Evolutionary conservation across 2,797 vertebrate species (phyloP), one percentile per base, ranked within the genome.

Genomic region (Scolopax bukidnonensis): DNA sequence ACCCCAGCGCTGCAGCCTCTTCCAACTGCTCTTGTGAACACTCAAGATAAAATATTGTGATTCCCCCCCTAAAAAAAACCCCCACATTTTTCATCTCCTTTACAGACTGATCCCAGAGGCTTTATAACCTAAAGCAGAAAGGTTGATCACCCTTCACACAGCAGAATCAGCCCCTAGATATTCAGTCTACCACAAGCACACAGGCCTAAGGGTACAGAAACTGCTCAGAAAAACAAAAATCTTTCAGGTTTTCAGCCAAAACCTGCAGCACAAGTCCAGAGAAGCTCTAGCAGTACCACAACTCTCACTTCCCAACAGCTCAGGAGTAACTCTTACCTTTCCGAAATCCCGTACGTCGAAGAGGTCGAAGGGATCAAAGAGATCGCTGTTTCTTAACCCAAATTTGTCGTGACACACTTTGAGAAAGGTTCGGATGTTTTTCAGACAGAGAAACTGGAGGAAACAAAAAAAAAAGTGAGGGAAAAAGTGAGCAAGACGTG

Each of bases 341-440:
- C 99, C 99, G 1, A 99, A 99, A 96, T 99, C 99, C 74, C 99
- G 98, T 47, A 99, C 99, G 1, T 99, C 99, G 0, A 99, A 99
- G 76, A 99, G 99, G 98, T 99, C 99, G 6, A 99, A 99, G 14
- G 99, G 99, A 96, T 99, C 99, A 8, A 99, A 99, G 23, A 99
- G 98, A 87, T 99, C 99, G 0, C 99, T 99, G 98, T 98, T 99
- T 60, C 99, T 98, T 36, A 99, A 96, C 40, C 98, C 99, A 3
- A 99, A 99, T 93, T 99, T 99, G 95, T 99, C 99, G 0, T 99
- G 99, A 89, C 99, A 99, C 81, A 99, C 99, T 94, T 99, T 99
- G 3, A 99, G 98, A 97, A 99, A 99, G 2, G 99, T 99, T 57
- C 99, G 98, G 93, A 99, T 99, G 96, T 99, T 99, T 98, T 99